phyloP scores from a whole-genome alignment of 2,888 invertebrate species.

The Pomacea canaliculata region DNA sequence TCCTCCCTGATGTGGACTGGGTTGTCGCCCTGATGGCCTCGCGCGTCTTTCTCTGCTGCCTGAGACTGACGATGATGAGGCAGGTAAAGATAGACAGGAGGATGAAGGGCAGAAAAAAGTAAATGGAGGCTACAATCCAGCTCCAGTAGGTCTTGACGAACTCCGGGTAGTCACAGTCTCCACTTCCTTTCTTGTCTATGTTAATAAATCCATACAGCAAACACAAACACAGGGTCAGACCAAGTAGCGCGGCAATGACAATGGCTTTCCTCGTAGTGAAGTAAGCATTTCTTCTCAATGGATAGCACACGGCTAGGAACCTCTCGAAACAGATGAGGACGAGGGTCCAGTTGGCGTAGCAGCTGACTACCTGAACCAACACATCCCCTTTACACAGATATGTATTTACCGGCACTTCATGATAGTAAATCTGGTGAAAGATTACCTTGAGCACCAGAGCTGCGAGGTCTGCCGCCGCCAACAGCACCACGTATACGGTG shows the following conservation, averaged over 20 bases:
- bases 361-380: conserved; percentile 16
- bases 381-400: conserved; percentile 22
- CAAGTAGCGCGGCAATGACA: conserved; percentile 1
- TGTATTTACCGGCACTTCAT: conserved; percentile 6
- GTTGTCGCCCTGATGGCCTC: no score
- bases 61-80: no score
- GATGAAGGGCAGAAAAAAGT: no score
- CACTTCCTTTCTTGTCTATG: no score
- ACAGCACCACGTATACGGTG: conserved; percentile 30
- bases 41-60: no score
- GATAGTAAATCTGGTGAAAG: conserved; percentile 19
- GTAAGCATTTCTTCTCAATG: conserved; percentile 27
- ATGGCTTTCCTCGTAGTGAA: conserved; percentile 25
- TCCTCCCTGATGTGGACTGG: no score
- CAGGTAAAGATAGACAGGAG: no score
- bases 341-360: conserved; percentile 31
- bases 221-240: background rate
- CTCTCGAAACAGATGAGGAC: conserved; percentile 32
- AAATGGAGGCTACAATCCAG: no score
- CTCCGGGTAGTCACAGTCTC: no score
- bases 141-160: no score
- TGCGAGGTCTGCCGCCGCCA: conserved; percentile 28
- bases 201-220: background rate
- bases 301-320: conserved; percentile 50
- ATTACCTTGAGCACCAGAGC: conserved; percentile 29